These are phyloP conservation scores for Himalopsyche kuldschensis DNA, from an alignment of 2,888 invertebrate genomes.

Conservation along the genomic window DNA sequence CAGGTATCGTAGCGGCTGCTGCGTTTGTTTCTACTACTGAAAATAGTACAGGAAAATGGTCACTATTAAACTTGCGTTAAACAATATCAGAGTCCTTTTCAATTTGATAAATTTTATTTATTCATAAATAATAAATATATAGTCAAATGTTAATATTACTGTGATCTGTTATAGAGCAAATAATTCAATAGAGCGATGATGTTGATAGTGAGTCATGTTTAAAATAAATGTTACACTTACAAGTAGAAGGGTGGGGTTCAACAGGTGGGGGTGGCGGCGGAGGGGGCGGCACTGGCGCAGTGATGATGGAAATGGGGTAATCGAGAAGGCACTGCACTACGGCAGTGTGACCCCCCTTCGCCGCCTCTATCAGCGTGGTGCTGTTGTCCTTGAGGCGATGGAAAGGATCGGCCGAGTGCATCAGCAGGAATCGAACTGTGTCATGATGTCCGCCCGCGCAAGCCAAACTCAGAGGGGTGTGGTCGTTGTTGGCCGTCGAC, in stretches of 20 bases:
- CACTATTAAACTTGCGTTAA: background rate
- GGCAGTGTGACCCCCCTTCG: conserved; percentile 95
- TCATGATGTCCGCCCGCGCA: conserved; percentile 95
- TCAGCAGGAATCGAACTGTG: conserved; percentile 89
- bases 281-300: conserved; percentile 60
- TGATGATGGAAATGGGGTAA: conserved; percentile 85
- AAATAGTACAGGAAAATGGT: background rate
- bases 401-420: conserved; percentile 91
- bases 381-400: conserved; percentile 98
- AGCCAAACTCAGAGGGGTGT: conserved; percentile 94
- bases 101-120: too few species aligned
- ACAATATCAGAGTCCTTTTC: too few species aligned
- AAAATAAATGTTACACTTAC: background rate
- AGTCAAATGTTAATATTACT: too few species aligned
- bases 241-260: conserved; percentile 33
- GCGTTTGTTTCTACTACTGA: conserved; percentile 22
- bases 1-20: conserved; percentile 44
- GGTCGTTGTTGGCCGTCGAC: conserved; percentile 93
- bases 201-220: too few species aligned
- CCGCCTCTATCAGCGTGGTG: conserved; percentile 97
- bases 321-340: conserved; percentile 94
- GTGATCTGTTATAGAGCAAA: too few species aligned
- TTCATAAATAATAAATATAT: too few species aligned
- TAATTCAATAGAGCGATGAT: too few species aligned
- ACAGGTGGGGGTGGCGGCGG: conserved; percentile 46